These are phyloP conservation scores for Darevskia nairensis DNA, from an alignment of 2,797 vertebrate species.

Conservation along the genomic window DNA sequence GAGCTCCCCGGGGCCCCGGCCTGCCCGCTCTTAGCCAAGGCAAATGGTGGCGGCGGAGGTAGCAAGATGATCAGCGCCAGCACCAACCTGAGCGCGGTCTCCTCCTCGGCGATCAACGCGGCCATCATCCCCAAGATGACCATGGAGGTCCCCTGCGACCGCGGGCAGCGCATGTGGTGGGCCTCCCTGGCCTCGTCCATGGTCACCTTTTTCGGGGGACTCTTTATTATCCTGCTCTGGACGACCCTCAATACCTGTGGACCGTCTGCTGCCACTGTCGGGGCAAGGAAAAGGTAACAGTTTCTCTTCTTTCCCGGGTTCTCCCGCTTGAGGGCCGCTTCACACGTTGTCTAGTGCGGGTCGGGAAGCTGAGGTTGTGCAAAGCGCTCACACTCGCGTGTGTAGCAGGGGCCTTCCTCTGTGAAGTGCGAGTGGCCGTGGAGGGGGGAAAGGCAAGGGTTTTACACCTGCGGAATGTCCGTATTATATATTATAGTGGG, in stretches of 20 bases:
- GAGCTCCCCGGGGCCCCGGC: conserved; percentile 82
- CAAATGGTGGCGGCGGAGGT: conserved; percentile 88
- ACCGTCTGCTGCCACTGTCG: conserved; percentile 98
- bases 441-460: too few relatives aligned
- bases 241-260: conserved; percentile 98
- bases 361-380: too few relatives aligned
- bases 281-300: conserved; percentile 91
- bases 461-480: too few relatives aligned
- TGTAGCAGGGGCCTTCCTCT: background rate
- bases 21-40: conserved; percentile 87
- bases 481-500: background rate
- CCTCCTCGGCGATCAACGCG: conserved; percentile 89
- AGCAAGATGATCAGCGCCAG: conserved; percentile 86
- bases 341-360: background rate
- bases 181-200: conserved; percentile 99
- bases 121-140: conserved; percentile 93
- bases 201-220: conserved; percentile 99
- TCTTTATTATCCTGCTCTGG: conserved; percentile 98
- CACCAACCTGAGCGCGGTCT: conserved; percentile 87
- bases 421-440: too few relatives aligned
- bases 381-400: background rate
- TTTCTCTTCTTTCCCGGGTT: conserved; percentile 17
- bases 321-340: conserved; percentile 11
- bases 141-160: conserved; percentile 93
- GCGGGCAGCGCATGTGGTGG: conserved; percentile 98